Evolutionary conservation across 2,888 invertebrate genomes (phyloP), one percentile per base, ranked within the genome.

Genomic region (Brachyptera putata): DNA sequence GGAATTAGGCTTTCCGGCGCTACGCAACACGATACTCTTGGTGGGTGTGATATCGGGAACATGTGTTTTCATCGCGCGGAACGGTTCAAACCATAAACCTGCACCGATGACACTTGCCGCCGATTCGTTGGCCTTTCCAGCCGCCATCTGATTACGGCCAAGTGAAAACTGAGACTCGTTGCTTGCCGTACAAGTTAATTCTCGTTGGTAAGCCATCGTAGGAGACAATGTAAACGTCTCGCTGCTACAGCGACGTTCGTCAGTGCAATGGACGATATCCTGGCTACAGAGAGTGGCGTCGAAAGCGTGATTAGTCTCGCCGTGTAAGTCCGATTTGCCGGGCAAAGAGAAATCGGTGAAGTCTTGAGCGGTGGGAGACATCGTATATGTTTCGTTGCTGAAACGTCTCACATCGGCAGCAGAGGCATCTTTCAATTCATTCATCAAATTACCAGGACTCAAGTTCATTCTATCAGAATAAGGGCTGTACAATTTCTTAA

Each of bases 241-340:
- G 69, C 83, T 80, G 55, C 85, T 81, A 65, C 83, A 79, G 59
- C 80, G 78, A 62, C 79, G 82, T 73, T 85, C 85, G 1, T 80
- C 13, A 9, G 24, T 13, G 13, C 16, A 16, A n/a, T 21, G n/a
- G 16, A n/a, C 1, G 39, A 9, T 22, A n/a, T 13, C n/a, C n/a
- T n/a, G n/a, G n/a, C n/a, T n/a, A n/a, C n/a, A n/a, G n/a, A n/a
- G n/a, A n/a, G n/a, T n/a, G n/a, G n/a, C n/a, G n/a, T n/a, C n/a
- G n/a, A n/a, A n/a, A n/a, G n/a, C n/a, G n/a, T n/a, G n/a, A n/a
- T n/a, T n/a, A n/a, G n/a, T n/a, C n/a, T n/a, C n/a, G n/a, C n/a
- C n/a, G n/a, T n/a, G n/a, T n/a, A n/a, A n/a, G n/a, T n/a, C n/a
- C n/a, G n/a, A n/a, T n/a, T n/a, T n/a, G n/a, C n/a, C n/a, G n/a